Evolutionary conservation across 2,113 vertebrate species (phyloP), one percentile per base, ranked within the genome.

Genomic region (Cyprinodon variegatus): DNA sequence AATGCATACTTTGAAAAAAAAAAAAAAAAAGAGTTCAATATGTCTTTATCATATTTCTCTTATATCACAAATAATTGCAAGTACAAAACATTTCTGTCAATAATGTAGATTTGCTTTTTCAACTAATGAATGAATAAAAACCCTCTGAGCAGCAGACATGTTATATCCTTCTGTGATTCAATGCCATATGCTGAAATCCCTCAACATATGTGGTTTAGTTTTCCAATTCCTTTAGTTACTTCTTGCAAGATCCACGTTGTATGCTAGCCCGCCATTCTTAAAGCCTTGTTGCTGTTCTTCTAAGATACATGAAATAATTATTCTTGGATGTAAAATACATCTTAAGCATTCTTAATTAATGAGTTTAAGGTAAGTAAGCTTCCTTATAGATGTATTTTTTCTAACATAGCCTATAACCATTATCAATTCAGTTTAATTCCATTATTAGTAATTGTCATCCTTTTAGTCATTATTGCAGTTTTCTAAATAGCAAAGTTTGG

Each of bases 101-200:
- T 22, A 11, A 0, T 11, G 40, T 50, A 12, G 8, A 53, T 29
- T 4, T 67, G 4, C 46, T 65, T 75, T 68, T 79, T 11, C 70
- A 6, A 29, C 5, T 38, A 43, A 68, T 3, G 3, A 68, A 71
- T 14, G 62, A 57, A 60, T 40, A 7, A 46, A 68, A 36, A 9
- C 43, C 3, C 20, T 17, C 38, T 61, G 38, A 38, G 20, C 17
- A 38, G 20, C 17, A 62, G 61, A 20, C 29, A 41, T 4, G 46
- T 17, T 2, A 60, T 4, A 8, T 50, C 48, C 59, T 74, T 71
- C n/a, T 4, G 65, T 64, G 68, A 36, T 38, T 73, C n/a, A 7
- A 4, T 53, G 11, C 38, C 83, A 76, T 71, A 57, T 72, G 53
- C 78, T 83, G 41, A 78, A 62, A 64, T 78, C 61, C 39, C 48